A percentile compares a stretch with the other conserved stretches of the same genome.
Evolutionary conservation across 2,113 vertebrate genomes (phyloP).

Genomic region (western clawed frog (Xenopus tropicalis)): UCB_Xtro_10.0 CM004445.2:111386501-111387000

Average conservation of each 20-base stretch:
- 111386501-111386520: too few species aligned
- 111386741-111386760: too few species aligned
- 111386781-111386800: too few species aligned
- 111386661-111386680: slow-evolving; percentile 31
- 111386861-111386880: slow-evolving; percentile 5
- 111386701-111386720: slow-evolving; percentile 25
- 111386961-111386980: slow-evolving; percentile 36
- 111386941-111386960: slow-evolving; percentile 36
- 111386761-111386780: too few species aligned
- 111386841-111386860: slow-evolving; percentile 12
- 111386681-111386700: slow-evolving; percentile 8
- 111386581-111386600: too few species aligned
- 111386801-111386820: too few species aligned
- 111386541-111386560: too few species aligned
- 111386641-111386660: slow-evolving; percentile 33
- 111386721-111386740: background rate
- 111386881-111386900: slow-evolving; percentile 9
- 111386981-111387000: slow-evolving; percentile 40
- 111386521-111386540: too few species aligned
- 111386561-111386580: too few species aligned
- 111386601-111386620: too few species aligned
- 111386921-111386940: slow-evolving; percentile 22
- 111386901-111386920: slow-evolving; percentile 23
- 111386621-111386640: slow-evolving; percentile 27
- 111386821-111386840: background rate